Percentiles rank a stretch among this genome's conserved stretches.
Evolutionary conservation across 2,113 vertebrate species (phyloP).

Genomic region (Polypterus senegalus): DNA sequence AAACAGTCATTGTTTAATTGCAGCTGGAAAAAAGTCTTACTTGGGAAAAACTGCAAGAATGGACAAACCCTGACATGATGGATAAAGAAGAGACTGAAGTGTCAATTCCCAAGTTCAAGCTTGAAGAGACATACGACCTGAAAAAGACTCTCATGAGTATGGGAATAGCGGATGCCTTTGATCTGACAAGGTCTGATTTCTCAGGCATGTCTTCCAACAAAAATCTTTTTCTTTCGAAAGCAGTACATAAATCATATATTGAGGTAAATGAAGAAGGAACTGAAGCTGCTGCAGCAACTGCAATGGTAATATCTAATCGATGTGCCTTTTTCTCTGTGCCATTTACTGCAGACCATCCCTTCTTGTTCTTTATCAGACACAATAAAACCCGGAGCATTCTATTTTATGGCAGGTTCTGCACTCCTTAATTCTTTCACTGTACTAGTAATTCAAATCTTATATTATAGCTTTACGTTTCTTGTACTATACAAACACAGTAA

Average conservation of each 20-base stretch:
- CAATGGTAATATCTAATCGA: constrained; percentile 36
- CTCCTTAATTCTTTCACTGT: constrained; percentile 36
- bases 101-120: constrained; percentile 57
- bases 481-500: too few species aligned
- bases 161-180: constrained; percentile 68
- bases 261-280: constrained; percentile 82
- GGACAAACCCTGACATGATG: constrained; percentile 55
- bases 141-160: constrained; percentile 43
- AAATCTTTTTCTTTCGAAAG: constrained; percentile 58
- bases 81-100: constrained; percentile 39
- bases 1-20: neutral
- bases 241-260: constrained; percentile 73
- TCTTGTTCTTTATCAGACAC: constrained; percentile 73
- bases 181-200: constrained; percentile 41
- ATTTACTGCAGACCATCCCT: constrained; percentile 77
- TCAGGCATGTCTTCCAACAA: constrained; percentile 58
- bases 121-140: constrained; percentile 62
- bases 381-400: constrained; percentile 54
- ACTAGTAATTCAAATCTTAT: too few species aligned
- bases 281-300: constrained; percentile 64
- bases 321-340: constrained; percentile 22
- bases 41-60: constrained; percentile 53
- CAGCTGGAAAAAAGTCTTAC: constrained; percentile 63
- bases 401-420: constrained; percentile 62
- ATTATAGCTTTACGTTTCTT: too few species aligned